Conservation (phyloP, 2,797 vertebrate genomes). For the Sylvilagus floridanus region DNA sequence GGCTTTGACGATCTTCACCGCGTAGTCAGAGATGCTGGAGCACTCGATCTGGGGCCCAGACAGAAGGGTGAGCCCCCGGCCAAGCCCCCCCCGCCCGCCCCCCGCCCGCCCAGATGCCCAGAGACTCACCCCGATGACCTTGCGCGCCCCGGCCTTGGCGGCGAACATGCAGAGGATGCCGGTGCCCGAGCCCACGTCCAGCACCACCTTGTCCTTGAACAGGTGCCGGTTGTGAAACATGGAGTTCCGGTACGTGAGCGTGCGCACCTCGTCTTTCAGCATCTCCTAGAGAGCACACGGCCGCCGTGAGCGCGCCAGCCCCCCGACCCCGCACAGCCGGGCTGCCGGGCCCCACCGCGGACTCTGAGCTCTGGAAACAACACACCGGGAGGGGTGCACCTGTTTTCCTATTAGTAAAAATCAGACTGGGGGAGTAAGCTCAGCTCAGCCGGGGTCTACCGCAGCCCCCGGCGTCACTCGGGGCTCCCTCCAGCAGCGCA, state of each 20-base stretch:
- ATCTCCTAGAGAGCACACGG: slow-evolving; percentile 90
- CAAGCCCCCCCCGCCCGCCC: rapidly evolving
- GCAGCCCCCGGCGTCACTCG: too few relatives aligned
- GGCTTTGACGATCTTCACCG: slow-evolving; percentile 96
- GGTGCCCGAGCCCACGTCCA: slow-evolving; percentile 96
- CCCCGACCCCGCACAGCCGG: too few relatives aligned
- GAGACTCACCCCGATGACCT: slow-evolving; percentile 94
- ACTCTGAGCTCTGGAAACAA: too few relatives aligned
- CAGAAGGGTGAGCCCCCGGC: slow-evolving; percentile 19
- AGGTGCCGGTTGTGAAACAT: slow-evolving; percentile 99
- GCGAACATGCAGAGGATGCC: slow-evolving; percentile 98
- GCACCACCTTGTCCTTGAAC: slow-evolving; percentile 96
- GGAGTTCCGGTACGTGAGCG: slow-evolving; percentile 96
- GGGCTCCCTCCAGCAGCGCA: too few relatives aligned
- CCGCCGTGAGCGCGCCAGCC: rapidly evolving
- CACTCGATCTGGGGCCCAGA: slow-evolving; percentile 92
- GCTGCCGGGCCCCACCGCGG: too few relatives aligned
- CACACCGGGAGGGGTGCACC: too few relatives aligned
- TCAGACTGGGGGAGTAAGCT: too few relatives aligned
- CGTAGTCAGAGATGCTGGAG: slow-evolving; percentile 97
- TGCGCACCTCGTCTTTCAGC: slow-evolving; percentile 97
- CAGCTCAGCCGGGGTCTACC: too few relatives aligned
- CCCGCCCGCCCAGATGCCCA: rapidly evolving
- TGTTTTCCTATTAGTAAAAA: too few relatives aligned
- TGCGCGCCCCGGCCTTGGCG: slow-evolving; percentile 95